Base-by-base conservation (phyloP, 2,888 invertebrate species). In the Dryobotodes eremita region DNA sequence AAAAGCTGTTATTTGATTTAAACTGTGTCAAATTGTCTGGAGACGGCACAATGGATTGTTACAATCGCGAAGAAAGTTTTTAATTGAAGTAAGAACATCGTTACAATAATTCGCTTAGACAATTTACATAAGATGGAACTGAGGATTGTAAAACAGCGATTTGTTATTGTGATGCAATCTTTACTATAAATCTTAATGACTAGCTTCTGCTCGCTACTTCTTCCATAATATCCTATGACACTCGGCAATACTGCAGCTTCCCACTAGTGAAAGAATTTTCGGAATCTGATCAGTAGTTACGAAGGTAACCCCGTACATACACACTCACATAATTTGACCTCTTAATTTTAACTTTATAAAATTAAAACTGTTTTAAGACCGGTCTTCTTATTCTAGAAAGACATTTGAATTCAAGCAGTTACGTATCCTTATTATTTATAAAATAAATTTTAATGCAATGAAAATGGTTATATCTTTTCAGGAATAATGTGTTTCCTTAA, bases 41-140 rank as follows among this genome's bases (percentile, higher is more conserved):
- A 83, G 36, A 61, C 71, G 61, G 57, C 42, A 80, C 76, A 85
- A 82, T 82, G 61, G 57, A 79, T 76, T 62, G 75, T 61, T 26
- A 82, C 66, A 78, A 78, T 77, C 36, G 46, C 36, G 65, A 79
- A 75, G 71, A 75, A 83, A 86, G 78, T 86, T 86, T 31, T 8
- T 77, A 71, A 84, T 61, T 82, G 10, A 74, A 71, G 64, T 62
- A 74, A 64, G 64, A 57, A 76, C 68, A 75, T 71, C n/a, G 73
- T 75, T 71, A 83, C 66, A 75, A 66, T 81, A 78, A 81, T 75
- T 75, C 64, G 59, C 53, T 74, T 65, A 71, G 64, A 57, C 64
- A 79, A 86, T 86, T 86, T 81, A 72, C 76, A 86, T 79, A 77
- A n/a, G 31, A 77, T 80, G 61, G 55, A 57, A 73, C 53, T 53